Base-by-base conservation (phyloP, 1,140 invertebrate genomes). In the Drosophila melanogaster region DNA sequence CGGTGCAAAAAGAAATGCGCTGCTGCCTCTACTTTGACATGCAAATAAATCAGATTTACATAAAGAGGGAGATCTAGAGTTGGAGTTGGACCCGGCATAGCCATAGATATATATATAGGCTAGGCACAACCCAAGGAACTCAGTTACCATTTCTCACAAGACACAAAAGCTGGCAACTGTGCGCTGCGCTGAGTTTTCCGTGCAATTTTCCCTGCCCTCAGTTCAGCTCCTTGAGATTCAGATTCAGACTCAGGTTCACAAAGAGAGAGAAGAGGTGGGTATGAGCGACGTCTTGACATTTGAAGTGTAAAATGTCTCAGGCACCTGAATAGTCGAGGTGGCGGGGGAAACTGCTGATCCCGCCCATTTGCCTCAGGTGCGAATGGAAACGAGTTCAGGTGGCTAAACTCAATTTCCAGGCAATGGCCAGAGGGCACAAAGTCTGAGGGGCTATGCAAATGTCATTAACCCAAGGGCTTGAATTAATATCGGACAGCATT, bases 41-140 rank as follows among this genome's bases (percentile, higher is more conserved):
- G 85, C 81, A 91, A 91, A 91, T 91, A 91, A 91, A 91, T 91
- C 86, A 90, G 80, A 87, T 91, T 91, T 87, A 81, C 83, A 86
- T 87, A 86, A 83, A 87, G 59, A 12, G 66, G n/a, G 67, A 33
- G 50, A 8, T 35, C 47, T 44, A 17, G 15, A 56, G 53, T 49
- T 40, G 33, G 56, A 44, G 56, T 49, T 37, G 41, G 59, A 44
- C 57, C 61, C 61, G 43, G 43, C 37, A 56, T 40, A 50, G 69
- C 56, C 11, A 38, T 38, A 14, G 3, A 59, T 75, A 57, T 70
- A 40, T 61, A 43, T 71, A 41, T 61, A 58, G 44, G 60, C 60
- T 55, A 81, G 72, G 57, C 60, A 65, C 46, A 76, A 46, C 49
- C 46, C 35, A 37, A 15, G 30, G 37, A 43, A 30, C 30, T 11